A percentile compares a stretch with the other conserved stretches of the same genome.
phyloP scores from a whole-genome alignment of 2,797 vertebrate species.

The Danio choprae region DNA sequence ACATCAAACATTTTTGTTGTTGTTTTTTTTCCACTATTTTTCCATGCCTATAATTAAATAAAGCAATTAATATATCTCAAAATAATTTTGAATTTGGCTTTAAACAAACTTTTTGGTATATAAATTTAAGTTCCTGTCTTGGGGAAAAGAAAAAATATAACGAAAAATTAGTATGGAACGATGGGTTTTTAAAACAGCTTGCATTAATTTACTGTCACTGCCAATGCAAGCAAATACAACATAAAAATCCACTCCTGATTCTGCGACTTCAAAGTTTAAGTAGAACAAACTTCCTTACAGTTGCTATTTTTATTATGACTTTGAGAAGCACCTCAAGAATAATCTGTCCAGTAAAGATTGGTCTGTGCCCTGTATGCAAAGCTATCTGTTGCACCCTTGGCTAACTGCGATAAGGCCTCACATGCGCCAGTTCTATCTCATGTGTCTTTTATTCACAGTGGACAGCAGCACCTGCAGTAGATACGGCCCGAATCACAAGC shows the following conservation, averaged over 20 bases:
- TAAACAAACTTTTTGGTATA: too few relatives aligned
- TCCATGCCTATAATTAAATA: too few relatives aligned
- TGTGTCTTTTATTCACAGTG: slow-evolving; percentile 68
- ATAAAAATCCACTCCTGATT: not conserved
- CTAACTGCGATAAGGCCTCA: slow-evolving; percentile 68
- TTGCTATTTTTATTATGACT: slow-evolving; percentile 46
- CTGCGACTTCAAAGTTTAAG: slow-evolving; percentile 31
- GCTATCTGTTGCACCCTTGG: slow-evolving; percentile 60
- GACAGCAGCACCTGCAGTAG: slow-evolving; percentile 67
- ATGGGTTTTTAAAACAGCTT: not conserved
- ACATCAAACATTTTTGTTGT: too few relatives aligned
- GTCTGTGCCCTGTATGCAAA: slow-evolving; percentile 62
- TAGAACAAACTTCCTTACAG: slow-evolving; percentile 34
- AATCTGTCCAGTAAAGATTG: slow-evolving; percentile 52
- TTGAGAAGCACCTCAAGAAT: slow-evolving; percentile 50
- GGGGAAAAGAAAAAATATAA: not conserved
- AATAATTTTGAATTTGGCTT: too few relatives aligned
- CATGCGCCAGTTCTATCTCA: slow-evolving; percentile 67
- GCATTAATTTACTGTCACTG: not conserved
- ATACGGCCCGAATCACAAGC: slow-evolving; percentile 69
- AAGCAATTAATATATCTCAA: too few relatives aligned
- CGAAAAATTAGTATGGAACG: too few relatives aligned
- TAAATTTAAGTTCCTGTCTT: too few relatives aligned
- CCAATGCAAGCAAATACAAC: not conserved
- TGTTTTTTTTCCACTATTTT: too few relatives aligned